These are phyloP conservation scores for Melanotaenia parkinsoni DNA, from an alignment of 2,797 vertebrate genomes.

Conservation along the genomic window DNA sequence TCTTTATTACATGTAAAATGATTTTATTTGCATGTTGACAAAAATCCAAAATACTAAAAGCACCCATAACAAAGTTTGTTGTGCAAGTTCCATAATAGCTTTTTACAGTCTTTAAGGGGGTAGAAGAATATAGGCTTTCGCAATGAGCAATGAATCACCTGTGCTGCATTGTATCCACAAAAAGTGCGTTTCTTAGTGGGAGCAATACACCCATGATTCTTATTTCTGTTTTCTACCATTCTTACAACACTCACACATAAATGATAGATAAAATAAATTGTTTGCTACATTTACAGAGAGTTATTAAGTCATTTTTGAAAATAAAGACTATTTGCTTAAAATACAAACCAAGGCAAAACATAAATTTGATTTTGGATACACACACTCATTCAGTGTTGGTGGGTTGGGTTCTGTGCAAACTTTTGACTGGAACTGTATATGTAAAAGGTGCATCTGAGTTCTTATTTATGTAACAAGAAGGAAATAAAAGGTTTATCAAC, in stretches of 20 bases:
- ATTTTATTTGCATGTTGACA: background rate
- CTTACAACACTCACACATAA: conserved; percentile 10
- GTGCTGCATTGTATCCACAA: background rate
- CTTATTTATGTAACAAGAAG: background rate
- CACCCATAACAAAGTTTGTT: background rate
- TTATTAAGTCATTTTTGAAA: conserved; percentile 22
- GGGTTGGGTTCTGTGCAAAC: too few relatives aligned
- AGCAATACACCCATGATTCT: background rate
- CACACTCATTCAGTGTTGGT: too few relatives aligned
- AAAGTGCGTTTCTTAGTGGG: background rate
- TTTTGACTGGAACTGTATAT: too few relatives aligned
- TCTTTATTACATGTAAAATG: background rate
- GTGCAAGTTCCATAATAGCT: background rate
- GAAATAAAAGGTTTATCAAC: background rate
- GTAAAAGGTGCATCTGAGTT: too few relatives aligned
- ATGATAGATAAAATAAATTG: conserved; percentile 24
- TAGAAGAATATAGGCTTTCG: too few relatives aligned
- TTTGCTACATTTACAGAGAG: background rate
- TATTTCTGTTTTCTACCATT: conserved; percentile 17
- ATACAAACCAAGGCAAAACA: too few relatives aligned
- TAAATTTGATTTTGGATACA: too few relatives aligned
- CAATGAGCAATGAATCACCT: too few relatives aligned
- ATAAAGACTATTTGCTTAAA: conserved; percentile 4
- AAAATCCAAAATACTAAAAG: background rate
- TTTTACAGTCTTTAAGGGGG: background rate